Evolutionary conservation across 2,113 vertebrate genomes (phyloP).

Genomic region (Sorex fumeus): DNA sequence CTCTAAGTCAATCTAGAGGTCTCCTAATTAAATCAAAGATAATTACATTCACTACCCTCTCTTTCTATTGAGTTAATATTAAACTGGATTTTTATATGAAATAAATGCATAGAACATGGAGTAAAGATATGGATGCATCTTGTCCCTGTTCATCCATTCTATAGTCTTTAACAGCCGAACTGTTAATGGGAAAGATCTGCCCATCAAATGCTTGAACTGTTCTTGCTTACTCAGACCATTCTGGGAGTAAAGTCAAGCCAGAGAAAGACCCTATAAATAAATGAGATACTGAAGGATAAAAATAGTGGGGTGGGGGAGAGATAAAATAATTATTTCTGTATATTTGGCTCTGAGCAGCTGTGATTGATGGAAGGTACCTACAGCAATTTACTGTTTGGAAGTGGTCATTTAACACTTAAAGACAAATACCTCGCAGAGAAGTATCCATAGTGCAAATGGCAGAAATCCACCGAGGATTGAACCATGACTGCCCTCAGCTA

Average conservation of each 20-base stretch:
- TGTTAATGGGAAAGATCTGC: neutral
- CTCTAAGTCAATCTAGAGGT: conserved; percentile 6
- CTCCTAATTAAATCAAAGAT: neutral
- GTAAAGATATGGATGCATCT: neutral
- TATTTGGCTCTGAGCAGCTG: neutral
- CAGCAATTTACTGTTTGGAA: conserved; percentile 10
- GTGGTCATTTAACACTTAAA: conserved; percentile 6
- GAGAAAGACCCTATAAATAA: neutral
- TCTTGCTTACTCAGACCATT: conserved; percentile 41
- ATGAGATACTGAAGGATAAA: too few relatives aligned
- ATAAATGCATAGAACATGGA: neutral
- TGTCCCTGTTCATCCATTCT: conserved; percentile 2
- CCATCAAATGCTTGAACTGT: conserved; percentile 7
- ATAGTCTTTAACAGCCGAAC: neutral
- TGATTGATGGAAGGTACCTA: neutral
- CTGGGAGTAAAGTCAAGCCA: conserved; percentile 31
- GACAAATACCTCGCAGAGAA: conserved; percentile 7
- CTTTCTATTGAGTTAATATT: conserved; percentile 2
- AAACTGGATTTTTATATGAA: neutral
- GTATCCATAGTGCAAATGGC: neutral
- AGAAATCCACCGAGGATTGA: conserved; percentile 36
- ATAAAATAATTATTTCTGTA: conserved; percentile 20
- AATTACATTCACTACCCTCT: neutral
- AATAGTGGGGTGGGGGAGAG: neutral
- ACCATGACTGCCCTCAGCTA: neutral